phyloP scores from a whole-genome alignment of 2,797 vertebrate genomes.

The Acrossocheilus wenchowensis region DNA sequence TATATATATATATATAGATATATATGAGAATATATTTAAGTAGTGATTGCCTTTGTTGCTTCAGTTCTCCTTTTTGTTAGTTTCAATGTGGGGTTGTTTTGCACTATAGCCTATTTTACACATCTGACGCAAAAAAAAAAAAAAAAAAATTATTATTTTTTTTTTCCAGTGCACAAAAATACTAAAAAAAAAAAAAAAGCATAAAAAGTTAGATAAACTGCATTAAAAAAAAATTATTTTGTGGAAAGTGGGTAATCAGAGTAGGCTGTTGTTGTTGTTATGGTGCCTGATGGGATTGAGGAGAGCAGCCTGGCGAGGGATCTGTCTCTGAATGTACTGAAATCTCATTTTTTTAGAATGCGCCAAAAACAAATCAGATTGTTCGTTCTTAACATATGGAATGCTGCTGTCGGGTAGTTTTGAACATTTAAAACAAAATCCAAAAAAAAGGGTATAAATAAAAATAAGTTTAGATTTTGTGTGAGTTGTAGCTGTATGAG shows the following conservation, averaged over 20 bases:
- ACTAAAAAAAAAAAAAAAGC: conserved; percentile 66
- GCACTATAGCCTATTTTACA: conserved; percentile 73
- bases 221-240: conserved; percentile 35
- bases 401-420: conserved; percentile 63
- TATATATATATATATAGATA: conserved; percentile 74
- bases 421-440: not conserved
- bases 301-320: not conserved
- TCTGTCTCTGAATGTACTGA: conserved; percentile 66
- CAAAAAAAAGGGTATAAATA: not conserved
- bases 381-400: conserved; percentile 71
- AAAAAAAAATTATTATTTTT: conserved; percentile 49
- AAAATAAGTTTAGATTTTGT: conserved; percentile 7
- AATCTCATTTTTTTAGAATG: conserved; percentile 52
- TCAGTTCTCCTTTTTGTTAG: conserved; percentile 67
- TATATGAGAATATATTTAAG: conserved; percentile 75
- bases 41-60: conserved; percentile 75
- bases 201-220: conserved; percentile 49
- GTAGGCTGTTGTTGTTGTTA: not conserved
- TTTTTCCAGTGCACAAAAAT: conserved; percentile 57
- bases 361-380: conserved; percentile 62
- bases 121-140: conserved; percentile 46
- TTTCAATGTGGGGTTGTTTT: conserved; percentile 76
- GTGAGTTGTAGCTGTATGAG: conserved; percentile 46
- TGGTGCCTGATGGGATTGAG: conserved; percentile 11
- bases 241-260: conserved; percentile 14